These are phyloP conservation scores for Drosophila cardini DNA, from an alignment of 1,140 invertebrate genomes.

Conservation along the genomic window DNA sequence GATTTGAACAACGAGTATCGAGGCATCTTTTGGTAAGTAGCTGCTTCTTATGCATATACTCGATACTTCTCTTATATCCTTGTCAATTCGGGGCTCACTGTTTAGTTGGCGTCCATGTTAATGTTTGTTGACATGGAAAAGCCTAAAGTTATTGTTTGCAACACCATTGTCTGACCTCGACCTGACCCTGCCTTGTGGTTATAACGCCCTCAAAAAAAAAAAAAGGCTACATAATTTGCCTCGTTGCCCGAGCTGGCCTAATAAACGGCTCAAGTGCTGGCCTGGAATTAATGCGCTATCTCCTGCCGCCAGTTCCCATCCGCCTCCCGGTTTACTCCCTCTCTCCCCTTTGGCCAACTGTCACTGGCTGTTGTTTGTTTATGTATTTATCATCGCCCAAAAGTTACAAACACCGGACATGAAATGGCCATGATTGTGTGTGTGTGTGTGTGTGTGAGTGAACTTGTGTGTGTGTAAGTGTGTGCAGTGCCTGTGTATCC, in stretches of 20 bases:
- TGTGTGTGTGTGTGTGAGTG: not conserved
- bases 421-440: conserved; percentile 14
- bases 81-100: conserved; percentile 27
- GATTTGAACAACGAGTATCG: conserved; percentile 18
- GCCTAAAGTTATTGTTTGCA: conserved; percentile 77
- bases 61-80: conserved; percentile 11
- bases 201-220: conserved; percentile 17
- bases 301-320: not conserved
- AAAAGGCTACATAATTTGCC: conserved; percentile 65
- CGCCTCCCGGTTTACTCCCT: no score
- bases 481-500: conserved; percentile 30
- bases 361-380: conserved; percentile 31
- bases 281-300: conserved; percentile 72
- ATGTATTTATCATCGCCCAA: conserved; percentile 51
- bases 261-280: conserved; percentile 78
- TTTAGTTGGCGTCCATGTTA: conserved; percentile 61
- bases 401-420: conserved; percentile 65
- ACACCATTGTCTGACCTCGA: conserved; percentile 42
- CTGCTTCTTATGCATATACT: conserved; percentile 14
- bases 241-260: conserved; percentile 50
- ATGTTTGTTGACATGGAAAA: conserved; percentile 79
- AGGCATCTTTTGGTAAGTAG: conserved; percentile 8
- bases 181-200: conserved; percentile 3
- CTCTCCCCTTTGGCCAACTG: not conserved
- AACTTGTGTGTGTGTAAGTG: not conserved